phyloP scores from a whole-genome alignment of 2,888 invertebrate genomes.

The Eugnorisma glareosa region DNA sequence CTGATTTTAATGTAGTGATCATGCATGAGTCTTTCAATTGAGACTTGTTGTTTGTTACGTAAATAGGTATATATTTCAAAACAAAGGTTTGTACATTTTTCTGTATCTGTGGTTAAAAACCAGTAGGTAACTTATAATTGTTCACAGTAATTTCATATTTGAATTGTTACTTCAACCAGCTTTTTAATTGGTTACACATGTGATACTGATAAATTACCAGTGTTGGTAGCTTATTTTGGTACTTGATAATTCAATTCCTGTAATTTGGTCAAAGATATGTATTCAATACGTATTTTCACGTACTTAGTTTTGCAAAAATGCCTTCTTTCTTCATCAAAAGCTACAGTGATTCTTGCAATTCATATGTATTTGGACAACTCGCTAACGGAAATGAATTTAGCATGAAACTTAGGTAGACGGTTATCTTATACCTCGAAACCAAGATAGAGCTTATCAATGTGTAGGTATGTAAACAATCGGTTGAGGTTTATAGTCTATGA shows the following conservation, averaged over 20 bases:
- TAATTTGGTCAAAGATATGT: not conserved
- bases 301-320: not conserved
- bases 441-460: constrained; percentile 70
- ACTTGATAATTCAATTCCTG: not conserved
- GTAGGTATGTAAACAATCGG: constrained; percentile 54
- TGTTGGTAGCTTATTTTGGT: not conserved
- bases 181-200: not conserved
- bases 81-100: constrained; percentile 2
- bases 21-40: not conserved
- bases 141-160: not conserved
- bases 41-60: not conserved
- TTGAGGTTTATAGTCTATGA: constrained; percentile 49
- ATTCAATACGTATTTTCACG: not conserved
- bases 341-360: constrained; percentile 24
- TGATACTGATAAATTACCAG: not conserved
- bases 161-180: not conserved
- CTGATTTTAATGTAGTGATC: constrained; percentile 16
- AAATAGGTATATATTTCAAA: not conserved
- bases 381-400: constrained; percentile 46
- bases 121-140: not conserved
- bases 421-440: constrained; percentile 76
- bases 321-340: constrained; percentile 3
- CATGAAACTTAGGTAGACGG: constrained; percentile 48
- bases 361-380: constrained; percentile 38
- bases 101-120: constrained; percentile 24